Percentiles rank a stretch among this genome's conserved stretches.
Evolutionary conservation across 2,888 invertebrate genomes (phyloP).

Genomic region (Esperia sulphurella): DNA sequence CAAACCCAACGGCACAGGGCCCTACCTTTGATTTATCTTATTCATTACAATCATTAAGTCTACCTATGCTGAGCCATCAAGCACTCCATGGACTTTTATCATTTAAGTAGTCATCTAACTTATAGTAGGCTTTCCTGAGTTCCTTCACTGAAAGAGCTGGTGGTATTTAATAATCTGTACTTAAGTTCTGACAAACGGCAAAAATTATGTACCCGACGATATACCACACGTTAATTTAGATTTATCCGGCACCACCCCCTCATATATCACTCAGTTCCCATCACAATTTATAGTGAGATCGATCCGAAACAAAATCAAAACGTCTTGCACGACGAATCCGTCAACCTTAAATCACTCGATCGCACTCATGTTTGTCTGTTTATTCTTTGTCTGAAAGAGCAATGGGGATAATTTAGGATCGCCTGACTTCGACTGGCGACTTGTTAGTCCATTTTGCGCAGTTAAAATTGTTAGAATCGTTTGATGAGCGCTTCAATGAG

Average conservation of each 20-base stretch:
- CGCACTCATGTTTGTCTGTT: slow-evolving; percentile 29
- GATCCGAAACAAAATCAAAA: slow-evolving; percentile 31
- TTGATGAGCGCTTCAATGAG: slow-evolving; percentile 6
- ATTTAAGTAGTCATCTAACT: too few relatives aligned
- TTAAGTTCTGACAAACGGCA: too few relatives aligned
- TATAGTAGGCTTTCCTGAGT: too few relatives aligned
- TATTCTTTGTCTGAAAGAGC: slow-evolving; percentile 19
- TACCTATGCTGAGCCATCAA: too few relatives aligned
- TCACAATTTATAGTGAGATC: slow-evolving; percentile 61
- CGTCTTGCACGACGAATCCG: slow-evolving; percentile 5
- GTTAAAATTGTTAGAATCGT: slow-evolving; percentile 4
- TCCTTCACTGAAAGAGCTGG: too few relatives aligned
- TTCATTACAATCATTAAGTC: too few relatives aligned
- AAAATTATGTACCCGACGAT: not conserved
- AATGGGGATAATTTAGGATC: slow-evolving; percentile 32
- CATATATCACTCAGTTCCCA: slow-evolving; percentile 63
- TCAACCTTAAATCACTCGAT: slow-evolving; percentile 57
- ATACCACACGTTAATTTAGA: not conserved
- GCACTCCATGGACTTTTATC: too few relatives aligned
- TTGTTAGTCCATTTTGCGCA: slow-evolving; percentile 7
- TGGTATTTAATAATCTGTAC: too few relatives aligned
- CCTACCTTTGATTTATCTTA: too few relatives aligned
- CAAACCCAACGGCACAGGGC: too few relatives aligned
- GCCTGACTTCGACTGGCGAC: slow-evolving; percentile 18
- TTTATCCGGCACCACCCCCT: slow-evolving; percentile 16